Conservation (phyloP, 1,140 invertebrate genomes). For the Drosophila arawakana region DNA sequence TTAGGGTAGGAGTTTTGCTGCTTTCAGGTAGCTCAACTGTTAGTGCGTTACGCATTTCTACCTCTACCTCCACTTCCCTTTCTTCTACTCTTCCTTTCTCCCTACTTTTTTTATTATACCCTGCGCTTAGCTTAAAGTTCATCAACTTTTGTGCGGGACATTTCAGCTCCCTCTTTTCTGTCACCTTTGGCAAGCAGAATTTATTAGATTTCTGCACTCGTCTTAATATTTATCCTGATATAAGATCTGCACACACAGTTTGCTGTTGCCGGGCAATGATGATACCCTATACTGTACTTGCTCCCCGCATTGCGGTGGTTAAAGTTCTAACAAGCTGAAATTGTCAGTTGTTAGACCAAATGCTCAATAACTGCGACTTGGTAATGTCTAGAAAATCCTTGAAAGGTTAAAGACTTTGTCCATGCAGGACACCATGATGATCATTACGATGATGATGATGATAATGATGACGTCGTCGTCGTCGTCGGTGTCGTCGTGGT, state of each 20-base stretch:
- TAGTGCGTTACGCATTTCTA: conserved; percentile 39
- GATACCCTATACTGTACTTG: conserved; percentile 18
- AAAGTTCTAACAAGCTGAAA: conserved; percentile 25
- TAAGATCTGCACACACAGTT: conserved; percentile 70
- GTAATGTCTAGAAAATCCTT: conserved; percentile 75
- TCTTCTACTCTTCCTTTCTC: conserved; percentile 1
- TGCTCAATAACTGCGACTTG: conserved; percentile 49
- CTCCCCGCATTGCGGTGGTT: conserved; percentile 7
- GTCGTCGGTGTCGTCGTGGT: conserved; percentile 31
- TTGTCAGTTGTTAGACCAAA: conserved; percentile 36
- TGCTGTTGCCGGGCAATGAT: conserved; percentile 4
- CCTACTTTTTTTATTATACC: background rate
- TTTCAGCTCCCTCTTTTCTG: conserved; percentile 6
- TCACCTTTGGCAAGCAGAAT: conserved; percentile 43
- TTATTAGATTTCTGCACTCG: conserved; percentile 74
- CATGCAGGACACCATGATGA: conserved; percentile 65
- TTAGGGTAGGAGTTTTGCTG: conserved; percentile 27
- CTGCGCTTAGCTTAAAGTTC: conserved; percentile 53
- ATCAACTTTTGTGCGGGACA: conserved; percentile 64
- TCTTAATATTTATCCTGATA: conserved; percentile 53
- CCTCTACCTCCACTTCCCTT: background rate
- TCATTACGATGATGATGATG: too few species aligned
- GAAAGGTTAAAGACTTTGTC: conserved; percentile 82
- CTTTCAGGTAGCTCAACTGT: conserved; percentile 34
- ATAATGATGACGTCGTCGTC: conserved; percentile 27